A percentile compares a stretch with the other conserved stretches of the same genome.
These are phyloP conservation scores for Platycheirus rosarum DNA, from an alignment of 2,888 invertebrate genomes.

Conservation along the genomic window DNA sequence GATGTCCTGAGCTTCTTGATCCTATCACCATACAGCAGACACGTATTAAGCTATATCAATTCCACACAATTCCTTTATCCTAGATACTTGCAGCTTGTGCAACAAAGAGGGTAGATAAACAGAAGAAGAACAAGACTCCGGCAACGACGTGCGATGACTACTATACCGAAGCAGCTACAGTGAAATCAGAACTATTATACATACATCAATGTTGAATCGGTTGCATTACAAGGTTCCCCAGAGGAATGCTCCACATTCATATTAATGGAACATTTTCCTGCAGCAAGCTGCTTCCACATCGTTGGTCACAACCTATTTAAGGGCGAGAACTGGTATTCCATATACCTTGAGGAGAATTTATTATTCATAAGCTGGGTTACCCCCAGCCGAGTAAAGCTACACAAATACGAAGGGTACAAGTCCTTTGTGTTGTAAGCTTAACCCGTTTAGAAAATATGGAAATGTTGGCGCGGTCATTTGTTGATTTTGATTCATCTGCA, in stretches of 20 bases:
- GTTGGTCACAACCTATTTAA: constrained; percentile 31
- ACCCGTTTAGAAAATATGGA: constrained; percentile 61
- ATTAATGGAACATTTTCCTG: constrained; percentile 38
- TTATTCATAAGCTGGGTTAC: constrained; percentile 10
- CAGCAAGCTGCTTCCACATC: constrained; percentile 17
- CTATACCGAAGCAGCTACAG: too few relatives aligned
- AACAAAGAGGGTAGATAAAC: background rate
- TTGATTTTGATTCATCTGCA: constrained; percentile 35
- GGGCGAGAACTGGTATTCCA: background rate
- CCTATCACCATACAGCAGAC: too few relatives aligned
- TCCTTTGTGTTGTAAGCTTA: constrained; percentile 34
- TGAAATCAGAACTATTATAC: constrained; percentile 30
- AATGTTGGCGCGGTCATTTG: constrained; percentile 60
- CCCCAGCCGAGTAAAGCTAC: background rate
- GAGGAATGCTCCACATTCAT: constrained; percentile 50
- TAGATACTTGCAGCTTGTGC: too few relatives aligned
- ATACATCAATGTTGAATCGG: constrained; percentile 30
- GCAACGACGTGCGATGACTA: background rate
- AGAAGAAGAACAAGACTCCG: background rate
- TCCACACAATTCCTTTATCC: too few relatives aligned
- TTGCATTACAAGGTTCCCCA: constrained; percentile 35
- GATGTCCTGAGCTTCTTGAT: too few relatives aligned
- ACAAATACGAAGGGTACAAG: background rate
- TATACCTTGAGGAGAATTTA: constrained; percentile 6
- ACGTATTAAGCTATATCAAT: too few relatives aligned